Conservation (phyloP, 2,888 invertebrate genomes). For the Synergus itoensis region DNA sequence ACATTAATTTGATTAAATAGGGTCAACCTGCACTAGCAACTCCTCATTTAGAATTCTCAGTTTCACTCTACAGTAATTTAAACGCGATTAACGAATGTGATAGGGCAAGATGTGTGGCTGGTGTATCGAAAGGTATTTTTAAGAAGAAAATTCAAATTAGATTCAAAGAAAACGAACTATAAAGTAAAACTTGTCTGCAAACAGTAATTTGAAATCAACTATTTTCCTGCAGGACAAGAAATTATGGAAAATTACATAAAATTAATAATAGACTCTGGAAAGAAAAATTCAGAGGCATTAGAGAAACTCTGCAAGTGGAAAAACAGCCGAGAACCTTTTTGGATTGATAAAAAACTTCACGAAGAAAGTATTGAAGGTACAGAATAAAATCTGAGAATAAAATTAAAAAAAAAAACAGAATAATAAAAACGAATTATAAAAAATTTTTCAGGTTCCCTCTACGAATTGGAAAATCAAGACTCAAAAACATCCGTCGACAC, state of each 20-base stretch:
- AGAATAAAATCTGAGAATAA: not conserved
- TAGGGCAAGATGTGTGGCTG: constrained; percentile 64
- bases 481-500: not conserved
- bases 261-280: constrained; percentile 75
- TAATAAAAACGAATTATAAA: not conserved
- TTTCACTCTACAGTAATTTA: constrained; percentile 59
- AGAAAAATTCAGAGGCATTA: constrained; percentile 73
- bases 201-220: not conserved
- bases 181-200: not conserved
- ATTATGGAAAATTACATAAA: constrained; percentile 78
- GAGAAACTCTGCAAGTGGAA: constrained; percentile 80
- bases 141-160: not conserved
- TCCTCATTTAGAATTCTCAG: constrained; percentile 61
- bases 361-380: not conserved
- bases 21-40: constrained; percentile 60
- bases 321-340: constrained; percentile 77
- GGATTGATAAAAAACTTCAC: constrained; percentile 61
- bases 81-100: constrained; percentile 58
- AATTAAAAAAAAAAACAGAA: not conserved
- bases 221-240: constrained; percentile 78
- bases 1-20: constrained; percentile 48
- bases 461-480: not conserved
- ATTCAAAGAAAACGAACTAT: not conserved
- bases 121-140: constrained; percentile 65
- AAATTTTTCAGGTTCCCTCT: not conserved